These are phyloP conservation scores for Psococerastis gibbosa DNA, from an alignment of 2,888 invertebrate genomes.

Conservation along the genomic window DNA sequence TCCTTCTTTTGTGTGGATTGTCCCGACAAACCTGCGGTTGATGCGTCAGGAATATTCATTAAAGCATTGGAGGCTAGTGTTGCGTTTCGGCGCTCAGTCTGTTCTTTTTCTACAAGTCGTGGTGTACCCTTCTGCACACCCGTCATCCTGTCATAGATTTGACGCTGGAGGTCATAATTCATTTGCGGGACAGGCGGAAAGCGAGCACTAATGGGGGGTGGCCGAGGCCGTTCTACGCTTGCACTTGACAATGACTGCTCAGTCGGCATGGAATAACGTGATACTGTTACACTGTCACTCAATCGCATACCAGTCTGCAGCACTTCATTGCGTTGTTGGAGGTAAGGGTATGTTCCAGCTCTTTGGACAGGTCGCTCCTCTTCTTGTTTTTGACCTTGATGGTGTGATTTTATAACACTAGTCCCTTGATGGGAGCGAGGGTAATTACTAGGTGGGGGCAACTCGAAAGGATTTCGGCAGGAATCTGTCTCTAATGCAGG, in stretches of 20 bases:
- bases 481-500: background rate
- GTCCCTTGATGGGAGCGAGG: background rate
- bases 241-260: background rate
- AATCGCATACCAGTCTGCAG: too few relatives aligned
- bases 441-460: background rate
- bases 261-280: too few relatives aligned
- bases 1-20: constrained; percentile 34
- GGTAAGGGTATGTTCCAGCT: too few relatives aligned
- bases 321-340: too few relatives aligned
- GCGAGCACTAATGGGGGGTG: background rate
- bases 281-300: too few relatives aligned
- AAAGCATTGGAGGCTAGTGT: too few relatives aligned
- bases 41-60: too few relatives aligned
- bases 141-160: constrained; percentile 7
- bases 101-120: background rate
- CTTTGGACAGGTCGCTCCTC: too few relatives aligned
- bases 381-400: too few relatives aligned
- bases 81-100: too few relatives aligned
- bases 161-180: constrained; percentile 1
- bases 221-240: background rate
- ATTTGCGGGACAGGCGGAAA: constrained; percentile 6
- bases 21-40: background rate
- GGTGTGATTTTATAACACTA: background rate
- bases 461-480: constrained; percentile 5
- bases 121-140: background rate